Evolutionary conservation across 2,797 vertebrate genomes (phyloP).

Genomic region (Leptoclinus maculatus): DNA sequence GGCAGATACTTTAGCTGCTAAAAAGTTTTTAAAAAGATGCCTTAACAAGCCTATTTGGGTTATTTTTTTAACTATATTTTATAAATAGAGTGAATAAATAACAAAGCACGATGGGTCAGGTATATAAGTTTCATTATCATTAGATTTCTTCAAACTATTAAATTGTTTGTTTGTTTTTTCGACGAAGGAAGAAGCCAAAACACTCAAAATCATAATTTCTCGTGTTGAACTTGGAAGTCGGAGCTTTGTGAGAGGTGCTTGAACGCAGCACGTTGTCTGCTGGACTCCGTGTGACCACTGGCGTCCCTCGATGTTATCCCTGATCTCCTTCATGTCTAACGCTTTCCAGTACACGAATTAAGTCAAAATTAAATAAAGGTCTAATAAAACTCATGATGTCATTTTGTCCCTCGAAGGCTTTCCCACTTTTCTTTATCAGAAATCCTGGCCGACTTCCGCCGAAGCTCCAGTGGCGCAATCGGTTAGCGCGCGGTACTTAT

Average conservation of each 20-base stretch:
- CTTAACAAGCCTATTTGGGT: background rate
- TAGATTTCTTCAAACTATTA: background rate
- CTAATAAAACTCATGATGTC: rapidly evolving
- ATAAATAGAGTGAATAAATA: background rate
- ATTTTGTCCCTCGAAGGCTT: rapidly evolving
- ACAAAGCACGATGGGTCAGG: background rate
- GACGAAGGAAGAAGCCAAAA: background rate
- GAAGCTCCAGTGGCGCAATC: conserved; percentile 99
- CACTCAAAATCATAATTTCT: background rate
- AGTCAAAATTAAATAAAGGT: background rate
- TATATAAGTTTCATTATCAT: background rate
- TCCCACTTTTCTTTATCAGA: conserved; percentile 11
- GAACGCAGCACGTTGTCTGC: conserved; percentile 51
- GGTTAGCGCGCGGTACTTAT: conserved; percentile 99
- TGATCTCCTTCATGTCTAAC: rapidly evolving
- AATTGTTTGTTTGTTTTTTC: background rate
- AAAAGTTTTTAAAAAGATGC: background rate
- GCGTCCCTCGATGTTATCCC: background rate
- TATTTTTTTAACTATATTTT: too few species aligned
- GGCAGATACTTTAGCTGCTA: background rate
- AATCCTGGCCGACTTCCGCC: rapidly evolving
- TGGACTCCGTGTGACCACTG: background rate
- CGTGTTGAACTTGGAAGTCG: rapidly evolving
- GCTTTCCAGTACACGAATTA: background rate
- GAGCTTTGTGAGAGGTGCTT: conserved; percentile 23